phyloP scores from a whole-genome alignment of 2,113 vertebrate genomes.

The Octodon degus region DNA sequence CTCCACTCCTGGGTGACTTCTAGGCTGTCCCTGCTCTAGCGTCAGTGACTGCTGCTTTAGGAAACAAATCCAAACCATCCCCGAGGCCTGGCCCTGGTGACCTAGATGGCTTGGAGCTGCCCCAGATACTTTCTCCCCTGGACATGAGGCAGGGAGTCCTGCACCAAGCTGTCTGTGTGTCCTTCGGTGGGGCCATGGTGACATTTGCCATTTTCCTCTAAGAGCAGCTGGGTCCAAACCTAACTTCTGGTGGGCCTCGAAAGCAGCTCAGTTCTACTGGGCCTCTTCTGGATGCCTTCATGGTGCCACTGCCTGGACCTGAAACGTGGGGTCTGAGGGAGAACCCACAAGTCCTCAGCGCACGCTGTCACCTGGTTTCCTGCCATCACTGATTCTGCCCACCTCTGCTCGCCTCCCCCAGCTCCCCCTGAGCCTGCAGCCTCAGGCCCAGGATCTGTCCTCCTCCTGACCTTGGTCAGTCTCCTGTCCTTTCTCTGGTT shows the following conservation, averaged over 20 bases:
- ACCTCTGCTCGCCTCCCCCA: neutral
- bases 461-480: slow-evolving; percentile 53
- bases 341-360: neutral
- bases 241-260: slow-evolving; percentile 4
- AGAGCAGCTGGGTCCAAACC: neutral
- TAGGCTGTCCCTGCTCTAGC: neutral
- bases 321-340: neutral
- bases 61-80: neutral
- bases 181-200: neutral
- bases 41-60: neutral
- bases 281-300: neutral
- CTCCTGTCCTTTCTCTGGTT: slow-evolving; percentile 54
- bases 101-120: neutral
- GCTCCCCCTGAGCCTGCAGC: neutral
- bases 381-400: neutral
- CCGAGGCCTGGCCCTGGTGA: slow-evolving; percentile 28
- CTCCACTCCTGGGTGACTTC: neutral
- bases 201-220: neutral
- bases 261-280: neutral
- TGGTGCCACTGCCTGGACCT: neutral
- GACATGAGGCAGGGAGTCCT: slow-evolving; percentile 27
- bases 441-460: neutral
- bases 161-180: neutral
- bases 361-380: neutral
- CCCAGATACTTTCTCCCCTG: neutral